Evolutionary conservation across 1,140 invertebrate genomes (phyloP), one percentile per base, ranked within the genome.

Genomic region (Wiebesia pumilae): DNA sequence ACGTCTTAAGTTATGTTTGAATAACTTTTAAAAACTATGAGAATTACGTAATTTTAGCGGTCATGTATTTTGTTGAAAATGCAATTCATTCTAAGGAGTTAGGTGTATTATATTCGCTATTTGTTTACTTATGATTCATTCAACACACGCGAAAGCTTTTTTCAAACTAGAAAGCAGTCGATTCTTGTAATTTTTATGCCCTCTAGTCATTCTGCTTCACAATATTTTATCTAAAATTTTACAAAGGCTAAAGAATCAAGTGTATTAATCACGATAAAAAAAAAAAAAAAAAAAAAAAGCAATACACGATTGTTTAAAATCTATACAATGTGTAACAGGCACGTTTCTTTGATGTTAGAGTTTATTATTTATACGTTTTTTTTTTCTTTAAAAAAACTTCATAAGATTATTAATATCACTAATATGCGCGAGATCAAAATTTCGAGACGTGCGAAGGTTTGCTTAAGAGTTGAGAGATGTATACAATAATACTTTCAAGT

Each of bases 311-410:
- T 78, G 14, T 38, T 71, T 30, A 58, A 27, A 35, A 40, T 83
- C 43, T 54, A 69, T 78, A 86, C 58, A 54, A 77, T 77, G 47
- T 83, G 80, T 69, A 85, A 71, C 89, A 88, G 89, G 88, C 89
- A 89, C 88, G 86, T 86, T 78, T 80, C 84, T 89, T 90, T 88
- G 88, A 89, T 89, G 87, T 83, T 88, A 54, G 65, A 58, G 71
- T 79, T 88, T 88, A 88, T 65, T 62, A 69, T 65, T 79, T 88
- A 88, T 51, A 69, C 1, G 43, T 71, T 69, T 51, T 58, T 86
- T 83, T 35, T 27, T 35, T 30, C 62, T 85, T 82, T 71, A 27
- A 73, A 69, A 83, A 73, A 83, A 58, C 33, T 82, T 77, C 24
- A 43, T 38, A 65, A 65, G 21, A 71, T 38, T 4, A 35, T 38